phyloP scores from a whole-genome alignment of 2,113 vertebrate genomes.

The Vulpes lagopus region DNA sequence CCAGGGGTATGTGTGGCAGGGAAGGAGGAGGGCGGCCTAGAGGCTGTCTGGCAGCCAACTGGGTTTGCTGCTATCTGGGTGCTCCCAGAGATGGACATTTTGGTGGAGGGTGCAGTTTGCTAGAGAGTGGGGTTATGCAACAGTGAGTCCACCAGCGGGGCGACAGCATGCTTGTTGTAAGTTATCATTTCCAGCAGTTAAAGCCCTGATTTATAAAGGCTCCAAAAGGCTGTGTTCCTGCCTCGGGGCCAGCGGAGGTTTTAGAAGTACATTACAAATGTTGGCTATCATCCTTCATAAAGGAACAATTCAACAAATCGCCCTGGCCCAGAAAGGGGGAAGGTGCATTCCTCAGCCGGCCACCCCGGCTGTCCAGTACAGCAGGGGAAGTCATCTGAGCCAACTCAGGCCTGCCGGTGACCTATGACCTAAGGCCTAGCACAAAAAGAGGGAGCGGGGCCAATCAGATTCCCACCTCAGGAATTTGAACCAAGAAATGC shows the following conservation, averaged over 20 bases:
- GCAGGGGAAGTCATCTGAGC: background rate
- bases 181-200: background rate
- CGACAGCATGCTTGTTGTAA: accelerated
- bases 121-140: accelerated
- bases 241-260: background rate
- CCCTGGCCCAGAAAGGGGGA: background rate
- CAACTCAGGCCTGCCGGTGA: background rate
- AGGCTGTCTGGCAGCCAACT: accelerated
- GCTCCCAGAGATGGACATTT: background rate
- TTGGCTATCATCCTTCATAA: slow-evolving; percentile 11
- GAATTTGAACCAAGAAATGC: slow-evolving; percentile 57
- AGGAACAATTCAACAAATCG: slow-evolving; percentile 5
- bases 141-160: accelerated
- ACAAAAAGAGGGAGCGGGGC: background rate
- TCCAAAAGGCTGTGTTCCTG: background rate
- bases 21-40: background rate
- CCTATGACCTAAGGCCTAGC: background rate
- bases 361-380: background rate
- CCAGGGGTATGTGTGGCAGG: accelerated
- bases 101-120: background rate
- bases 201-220: background rate
- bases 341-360: background rate
- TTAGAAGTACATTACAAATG: background rate
- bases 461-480: slow-evolving; percentile 7
- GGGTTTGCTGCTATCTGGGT: accelerated